Conservation (phyloP, 2,888 invertebrate species). For the Ophion ventricosus region DNA sequence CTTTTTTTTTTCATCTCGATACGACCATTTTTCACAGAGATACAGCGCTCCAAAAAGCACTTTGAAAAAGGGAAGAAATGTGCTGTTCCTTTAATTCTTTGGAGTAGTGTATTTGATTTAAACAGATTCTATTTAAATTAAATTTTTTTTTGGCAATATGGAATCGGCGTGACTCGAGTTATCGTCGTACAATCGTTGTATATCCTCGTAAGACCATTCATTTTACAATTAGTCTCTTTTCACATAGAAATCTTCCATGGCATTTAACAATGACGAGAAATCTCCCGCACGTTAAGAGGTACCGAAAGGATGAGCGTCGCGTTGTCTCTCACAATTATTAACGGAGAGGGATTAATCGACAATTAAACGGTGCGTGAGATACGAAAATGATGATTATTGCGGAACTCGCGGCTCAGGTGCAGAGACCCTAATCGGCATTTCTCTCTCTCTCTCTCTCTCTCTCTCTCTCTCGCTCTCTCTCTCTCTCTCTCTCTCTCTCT, state of each 20-base stretch:
- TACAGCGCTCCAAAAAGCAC: too few species aligned
- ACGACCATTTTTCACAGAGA: too few species aligned
- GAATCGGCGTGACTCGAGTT: not conserved
- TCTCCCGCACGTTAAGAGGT: not conserved
- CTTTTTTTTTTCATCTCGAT: too few species aligned
- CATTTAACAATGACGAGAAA: not conserved
- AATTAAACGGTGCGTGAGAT: conserved; percentile 28
- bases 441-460: not conserved
- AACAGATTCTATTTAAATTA: too few species aligned
- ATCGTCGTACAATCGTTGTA: not conserved
- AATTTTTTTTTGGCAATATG: not conserved
- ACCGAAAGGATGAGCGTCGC: not conserved
- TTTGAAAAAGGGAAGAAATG: too few species aligned
- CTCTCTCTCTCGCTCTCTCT: not conserved
- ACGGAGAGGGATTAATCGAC: conserved; percentile 33
- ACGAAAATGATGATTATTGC: conserved; percentile 39
- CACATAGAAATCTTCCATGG: not conserved
- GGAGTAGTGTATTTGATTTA: too few species aligned
- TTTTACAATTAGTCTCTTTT: not conserved
- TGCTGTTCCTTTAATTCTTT: too few species aligned
- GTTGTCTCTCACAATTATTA: conserved; percentile 8
- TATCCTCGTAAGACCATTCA: not conserved
- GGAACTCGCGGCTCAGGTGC: conserved; percentile 12
- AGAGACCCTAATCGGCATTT: conserved; percentile 9
- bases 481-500: not conserved